Evolutionary conservation across 2,113 vertebrate species (phyloP), one percentile per base, ranked within the genome.

Genomic region (Athene noctua): DNA sequence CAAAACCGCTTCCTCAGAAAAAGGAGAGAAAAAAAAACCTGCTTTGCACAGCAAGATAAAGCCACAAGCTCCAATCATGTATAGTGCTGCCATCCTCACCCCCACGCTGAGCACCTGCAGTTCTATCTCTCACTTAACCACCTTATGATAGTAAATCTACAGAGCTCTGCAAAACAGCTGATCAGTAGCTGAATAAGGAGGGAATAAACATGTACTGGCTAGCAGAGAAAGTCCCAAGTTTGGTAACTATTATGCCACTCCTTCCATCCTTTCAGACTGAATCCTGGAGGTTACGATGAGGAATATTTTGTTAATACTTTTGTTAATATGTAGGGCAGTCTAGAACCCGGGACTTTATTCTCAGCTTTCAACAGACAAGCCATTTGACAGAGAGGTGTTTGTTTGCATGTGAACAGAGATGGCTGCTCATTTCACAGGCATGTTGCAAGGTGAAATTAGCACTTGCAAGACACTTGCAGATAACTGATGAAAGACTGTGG

Each of bases 1-100:
- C 81, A 70, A 97, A 96, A 92, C 94, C 94, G 88, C 97, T 97
- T 98, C 97, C 96, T 93, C 96, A 73, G 71, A 90, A 22, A 29
- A 16, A 44, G 58, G 36, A 63, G 70, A 68, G 90, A 40, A 32
- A 55, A 66, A 63, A 65, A n/a, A 32, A 38, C 8, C 18, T 4
- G 74, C 75, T 97, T 72, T 80, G 91, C 68, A 49, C 46, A 86
- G 88, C 58, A 49, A 62, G 82, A 79, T 55, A 44, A 65, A 78
- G 75, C 58, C 66, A 19, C 58, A 30, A 16, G 55, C 57, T 55
- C 65, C 4, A 7, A 7, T 40, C 32, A 20, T 26, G 71, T 25
- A 7, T 2, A 4, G 26, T 13, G 89, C 96, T 81, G 84, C 65
- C 84, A 27, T 3, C 74, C 21, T 13, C 58, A 36, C 55, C 61